A percentile compares a stretch with the other conserved stretches of the same genome.
These are phyloP conservation scores for Caradrina kadenii DNA, from an alignment of 2,888 invertebrate species.

Conservation along the genomic window DNA sequence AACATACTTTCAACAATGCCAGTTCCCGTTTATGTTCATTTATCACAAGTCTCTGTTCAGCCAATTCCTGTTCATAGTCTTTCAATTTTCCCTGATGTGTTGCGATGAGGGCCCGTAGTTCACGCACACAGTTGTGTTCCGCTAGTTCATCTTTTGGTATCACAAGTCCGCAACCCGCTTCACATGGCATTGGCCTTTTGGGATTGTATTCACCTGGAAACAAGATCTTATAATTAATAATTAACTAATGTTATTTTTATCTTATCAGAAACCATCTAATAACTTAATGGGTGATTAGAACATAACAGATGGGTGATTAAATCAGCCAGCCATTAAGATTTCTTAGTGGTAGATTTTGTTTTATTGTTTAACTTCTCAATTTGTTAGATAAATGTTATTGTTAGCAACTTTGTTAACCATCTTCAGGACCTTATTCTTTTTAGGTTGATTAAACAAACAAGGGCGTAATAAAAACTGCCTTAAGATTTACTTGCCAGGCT, in stretches of 20 bases:
- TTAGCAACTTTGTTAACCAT: background rate
- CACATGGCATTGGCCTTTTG: constrained; percentile 97
- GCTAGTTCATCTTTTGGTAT: constrained; percentile 98
- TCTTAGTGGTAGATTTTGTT: background rate
- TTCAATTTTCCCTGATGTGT: constrained; percentile 96
- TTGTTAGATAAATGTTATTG: background rate
- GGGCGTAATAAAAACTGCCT: too few species aligned
- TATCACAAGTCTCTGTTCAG: constrained; percentile 96
- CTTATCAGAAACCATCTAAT: constrained; percentile 31
- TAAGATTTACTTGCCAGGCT: too few species aligned
- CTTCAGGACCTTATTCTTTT: background rate
- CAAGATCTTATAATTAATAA: constrained; percentile 15
- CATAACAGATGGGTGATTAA: constrained; percentile 3
- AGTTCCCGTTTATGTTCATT: constrained; percentile 97
- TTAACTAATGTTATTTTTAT: constrained; percentile 6
- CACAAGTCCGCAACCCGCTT: constrained; percentile 97
- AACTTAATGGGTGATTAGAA: constrained; percentile 6
- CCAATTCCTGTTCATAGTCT: constrained; percentile 96
- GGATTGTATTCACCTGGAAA: constrained; percentile 93
- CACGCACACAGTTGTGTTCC: constrained; percentile 98
- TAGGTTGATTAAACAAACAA: background rate
- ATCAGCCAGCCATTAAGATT: constrained; percentile 15
- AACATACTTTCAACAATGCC: constrained; percentile 94
- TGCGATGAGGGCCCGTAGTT: constrained; percentile 95
- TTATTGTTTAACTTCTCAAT: background rate